A percentile compares a stretch with the other conserved stretches of the same genome.
Conservation (phyloP, 2,113 vertebrate genomes). For the Crotophaga sulcirostris region DNA sequence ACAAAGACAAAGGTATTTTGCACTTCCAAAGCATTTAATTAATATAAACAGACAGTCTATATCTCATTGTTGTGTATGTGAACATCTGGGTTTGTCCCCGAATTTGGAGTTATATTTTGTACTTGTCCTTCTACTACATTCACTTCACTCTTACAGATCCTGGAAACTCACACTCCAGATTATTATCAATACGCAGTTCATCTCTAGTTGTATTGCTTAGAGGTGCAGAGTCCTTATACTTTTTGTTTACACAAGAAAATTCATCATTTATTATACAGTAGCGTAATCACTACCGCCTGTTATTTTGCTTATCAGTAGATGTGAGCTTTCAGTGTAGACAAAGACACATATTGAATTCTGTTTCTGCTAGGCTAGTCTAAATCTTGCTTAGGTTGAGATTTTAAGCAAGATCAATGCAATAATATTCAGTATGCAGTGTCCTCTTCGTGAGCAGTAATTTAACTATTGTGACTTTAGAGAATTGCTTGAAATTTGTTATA, state of each 20-base stretch:
- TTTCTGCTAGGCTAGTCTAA: not conserved
- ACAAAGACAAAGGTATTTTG: not conserved
- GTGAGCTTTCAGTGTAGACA: not conserved
- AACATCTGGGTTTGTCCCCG: not conserved
- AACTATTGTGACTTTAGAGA: not conserved
- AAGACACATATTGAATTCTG: not conserved
- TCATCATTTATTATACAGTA: not conserved
- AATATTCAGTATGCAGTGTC: not conserved
- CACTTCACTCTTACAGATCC: not conserved
- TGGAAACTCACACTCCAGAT: not conserved
- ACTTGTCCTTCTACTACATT: not conserved
- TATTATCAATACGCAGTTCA: not conserved
- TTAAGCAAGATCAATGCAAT: not conserved
- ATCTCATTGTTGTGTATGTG: not conserved
- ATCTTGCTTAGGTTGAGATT: not conserved
- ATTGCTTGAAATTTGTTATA: not conserved
- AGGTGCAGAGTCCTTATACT: not conserved
- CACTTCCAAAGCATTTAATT: not conserved
- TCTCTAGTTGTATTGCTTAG: not conserved
- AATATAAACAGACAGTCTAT: not conserved
- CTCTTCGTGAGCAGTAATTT: not conserved
- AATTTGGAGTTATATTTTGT: not conserved
- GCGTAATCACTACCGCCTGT: not conserved
- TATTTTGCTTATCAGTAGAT: not conserved
- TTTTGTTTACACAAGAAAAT: not conserved